These are phyloP conservation scores for Antigone vipio DNA, from an alignment of 2,113 vertebrate species.

Conservation along the genomic window DNA sequence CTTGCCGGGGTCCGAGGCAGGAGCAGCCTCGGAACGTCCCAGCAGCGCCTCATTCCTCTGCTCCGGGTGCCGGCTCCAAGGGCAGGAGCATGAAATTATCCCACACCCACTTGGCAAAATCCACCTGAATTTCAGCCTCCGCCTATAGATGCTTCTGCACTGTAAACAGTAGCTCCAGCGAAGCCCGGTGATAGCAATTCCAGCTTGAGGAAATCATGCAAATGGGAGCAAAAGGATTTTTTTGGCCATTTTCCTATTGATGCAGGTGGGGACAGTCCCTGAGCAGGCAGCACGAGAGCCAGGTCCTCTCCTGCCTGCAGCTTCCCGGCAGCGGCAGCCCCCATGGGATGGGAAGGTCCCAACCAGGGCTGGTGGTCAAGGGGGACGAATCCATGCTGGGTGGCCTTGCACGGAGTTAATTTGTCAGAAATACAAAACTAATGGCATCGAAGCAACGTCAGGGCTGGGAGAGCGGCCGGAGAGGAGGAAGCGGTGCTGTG, in stretches of 20 bases:
- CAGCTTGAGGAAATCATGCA: rapidly evolving
- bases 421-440: background rate
- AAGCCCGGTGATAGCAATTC: background rate
- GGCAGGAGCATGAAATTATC: background rate
- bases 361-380: background rate
- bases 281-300: background rate
- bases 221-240: rapidly evolving
- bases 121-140: background rate
- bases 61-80: background rate
- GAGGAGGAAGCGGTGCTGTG: background rate
- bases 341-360: rapidly evolving
- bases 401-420: background rate
- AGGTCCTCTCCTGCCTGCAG: background rate
- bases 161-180: background rate
- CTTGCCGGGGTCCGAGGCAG: background rate
- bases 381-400: rapidly evolving
- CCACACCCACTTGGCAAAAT: background rate
- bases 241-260: background rate
- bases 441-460: rapidly evolving
- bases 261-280: background rate
- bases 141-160: rapidly evolving
- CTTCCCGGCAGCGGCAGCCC: background rate
- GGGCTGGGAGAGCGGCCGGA: background rate
- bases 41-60: background rate
- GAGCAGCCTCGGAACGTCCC: background rate